Percentiles rank a stretch among this genome's conserved stretches.
phyloP scores from a whole-genome alignment of 2,113 vertebrate genomes.

The Euleptes europaea region DNA sequence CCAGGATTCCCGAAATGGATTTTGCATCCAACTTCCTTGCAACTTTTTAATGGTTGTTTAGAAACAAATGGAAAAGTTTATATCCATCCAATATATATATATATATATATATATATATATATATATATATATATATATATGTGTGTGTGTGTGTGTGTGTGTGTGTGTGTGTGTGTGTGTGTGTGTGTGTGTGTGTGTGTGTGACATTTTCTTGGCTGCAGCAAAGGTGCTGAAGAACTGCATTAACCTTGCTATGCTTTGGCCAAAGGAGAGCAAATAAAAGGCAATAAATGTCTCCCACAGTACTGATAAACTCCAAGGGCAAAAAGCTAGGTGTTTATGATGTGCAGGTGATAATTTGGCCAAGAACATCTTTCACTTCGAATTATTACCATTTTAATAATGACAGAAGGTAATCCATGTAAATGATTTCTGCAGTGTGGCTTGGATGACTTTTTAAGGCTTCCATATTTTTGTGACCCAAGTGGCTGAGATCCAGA shows the following conservation, averaged over 20 bases:
- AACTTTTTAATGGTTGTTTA: neutral
- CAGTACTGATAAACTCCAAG: constrained; percentile 49
- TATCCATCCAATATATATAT: too few relatives aligned
- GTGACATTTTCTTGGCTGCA: constrained; percentile 50
- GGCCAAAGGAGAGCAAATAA: constrained; percentile 56
- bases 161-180: too few relatives aligned
- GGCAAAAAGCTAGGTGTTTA: constrained; percentile 45
- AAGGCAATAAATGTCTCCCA: constrained; percentile 64
- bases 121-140: too few relatives aligned
- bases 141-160: too few relatives aligned
- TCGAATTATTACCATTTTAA: constrained; percentile 55
- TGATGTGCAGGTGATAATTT: constrained; percentile 47
- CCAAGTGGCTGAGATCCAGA: constrained; percentile 57
- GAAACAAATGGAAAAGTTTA: neutral
- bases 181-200: constrained; percentile 51
- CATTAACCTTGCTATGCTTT: constrained; percentile 68
- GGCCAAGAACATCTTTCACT: constrained; percentile 52
- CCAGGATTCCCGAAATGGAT: neutral
- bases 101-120: too few relatives aligned
- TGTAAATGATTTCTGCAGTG: constrained; percentile 52
- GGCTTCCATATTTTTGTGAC: constrained; percentile 42
- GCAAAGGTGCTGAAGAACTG: constrained; percentile 63
- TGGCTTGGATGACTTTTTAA: constrained; percentile 47
- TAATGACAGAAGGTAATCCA: constrained; percentile 57
- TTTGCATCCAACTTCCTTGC: neutral